Evolutionary conservation across 37 sponge, comb jelly and placozoan genomes (phyloP), one percentile per base, ranked within the genome.

Genomic region (Eunapius fragilis): DNA sequence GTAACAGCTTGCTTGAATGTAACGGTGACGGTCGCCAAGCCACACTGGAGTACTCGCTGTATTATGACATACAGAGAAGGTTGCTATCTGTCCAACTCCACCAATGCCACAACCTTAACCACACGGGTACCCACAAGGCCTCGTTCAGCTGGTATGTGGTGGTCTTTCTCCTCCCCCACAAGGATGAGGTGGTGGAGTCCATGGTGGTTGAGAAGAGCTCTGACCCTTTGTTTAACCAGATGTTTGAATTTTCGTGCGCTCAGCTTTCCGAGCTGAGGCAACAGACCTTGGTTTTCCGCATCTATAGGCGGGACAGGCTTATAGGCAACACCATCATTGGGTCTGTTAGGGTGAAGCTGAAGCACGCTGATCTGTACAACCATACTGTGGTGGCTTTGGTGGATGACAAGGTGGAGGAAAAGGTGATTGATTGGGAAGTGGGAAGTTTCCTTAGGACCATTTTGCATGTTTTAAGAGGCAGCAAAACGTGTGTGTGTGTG

Each of bases 211-310:
- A 31, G 50, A 82, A 28, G 69, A 81, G 24, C 31, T 68, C 37
- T 25, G 75, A 88, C 25, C 92, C 89, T 10, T 23, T 77, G 9
- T 87, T 86, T n/a, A 73, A 85, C 67, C 91, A 94, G 77, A 78
- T 83, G 31, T 94, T 94, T 85, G 87, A 82, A 32, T 94, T 94
- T 58, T 22, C 76, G 28, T 71, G 82, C 71, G 79, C 87, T 4
- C 74, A 70, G 24, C 77, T 36, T 14, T 38, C 67, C 77, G 76
- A 87, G 49, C 24, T 80, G 22, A 45, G 70, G 31, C 72, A 70
- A 30, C 88, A 87, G 69, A 80, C 71, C 13, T 25, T 92, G 47
- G 26, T 81, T 31, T 79, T 81, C 30, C 80, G 73, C 12, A 67
- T 72, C 35, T 88, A 28, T 31, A 27, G 45, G 34, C 73, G 48